Conservation (phyloP, 2,113 vertebrate genomes). For the Stigmatopora argus region DNA sequence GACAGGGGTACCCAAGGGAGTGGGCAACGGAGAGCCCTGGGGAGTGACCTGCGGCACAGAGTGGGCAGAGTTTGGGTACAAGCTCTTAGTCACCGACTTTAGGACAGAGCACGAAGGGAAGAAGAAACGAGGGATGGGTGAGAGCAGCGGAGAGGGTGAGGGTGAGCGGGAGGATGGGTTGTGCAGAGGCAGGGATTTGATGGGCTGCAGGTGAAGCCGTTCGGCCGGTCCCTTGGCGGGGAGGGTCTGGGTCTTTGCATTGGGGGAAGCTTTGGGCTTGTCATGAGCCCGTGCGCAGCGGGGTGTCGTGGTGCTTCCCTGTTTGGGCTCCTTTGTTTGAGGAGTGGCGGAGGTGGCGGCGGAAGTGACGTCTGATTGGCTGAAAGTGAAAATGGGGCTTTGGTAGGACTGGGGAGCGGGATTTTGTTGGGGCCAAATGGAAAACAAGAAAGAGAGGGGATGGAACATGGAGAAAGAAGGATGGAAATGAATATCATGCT, state of each 20-base stretch:
- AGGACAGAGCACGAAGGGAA: slow-evolving; percentile 80
- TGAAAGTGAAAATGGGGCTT: slow-evolving; percentile 91
- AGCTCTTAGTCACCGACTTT: slow-evolving; percentile 75
- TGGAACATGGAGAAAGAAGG: slow-evolving; percentile 65
- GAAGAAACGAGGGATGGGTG: slow-evolving; percentile 76
- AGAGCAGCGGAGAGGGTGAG: slow-evolving; percentile 74
- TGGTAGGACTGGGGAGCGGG: slow-evolving; percentile 65
- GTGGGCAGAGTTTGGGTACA: slow-evolving; percentile 76
- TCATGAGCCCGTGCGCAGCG: slow-evolving; percentile 69
- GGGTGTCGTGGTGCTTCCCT: slow-evolving; percentile 60
- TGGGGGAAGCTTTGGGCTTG: slow-evolving; percentile 56
- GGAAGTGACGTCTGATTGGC: slow-evolving; percentile 75
- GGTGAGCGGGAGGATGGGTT: slow-evolving; percentile 71
- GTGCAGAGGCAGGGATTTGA: slow-evolving; percentile 79
- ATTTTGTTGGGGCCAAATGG: slow-evolving; percentile 48
- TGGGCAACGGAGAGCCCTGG: slow-evolving; percentile 84
- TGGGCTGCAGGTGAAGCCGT: slow-evolving; percentile 78
- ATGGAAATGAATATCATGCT: slow-evolving; percentile 71
- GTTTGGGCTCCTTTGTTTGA: slow-evolving; percentile 70
- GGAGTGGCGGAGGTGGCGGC: slow-evolving; percentile 56
- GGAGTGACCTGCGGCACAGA: slow-evolving; percentile 81
- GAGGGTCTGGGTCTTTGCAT: slow-evolving; percentile 86
- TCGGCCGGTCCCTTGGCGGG: slow-evolving; percentile 77
- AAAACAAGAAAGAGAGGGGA: slow-evolving; percentile 63
- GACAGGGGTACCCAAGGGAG: slow-evolving; percentile 80